phyloP scores from a whole-genome alignment of 2,888 invertebrate genomes.

The Formica aserva region DNA sequence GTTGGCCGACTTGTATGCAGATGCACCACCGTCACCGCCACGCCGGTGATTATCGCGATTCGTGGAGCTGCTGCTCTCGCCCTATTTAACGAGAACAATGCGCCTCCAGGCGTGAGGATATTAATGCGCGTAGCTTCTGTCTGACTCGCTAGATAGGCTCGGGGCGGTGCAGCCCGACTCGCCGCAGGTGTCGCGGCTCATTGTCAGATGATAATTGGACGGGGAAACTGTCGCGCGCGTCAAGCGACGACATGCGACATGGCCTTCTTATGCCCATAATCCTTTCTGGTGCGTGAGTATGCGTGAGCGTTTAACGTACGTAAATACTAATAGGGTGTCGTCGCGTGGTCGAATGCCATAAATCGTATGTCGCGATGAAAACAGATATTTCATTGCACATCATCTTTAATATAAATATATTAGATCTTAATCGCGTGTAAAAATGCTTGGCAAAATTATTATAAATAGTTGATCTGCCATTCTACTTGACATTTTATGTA shows the following conservation, averaged over 20 bases:
- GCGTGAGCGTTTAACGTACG: conserved; percentile 19
- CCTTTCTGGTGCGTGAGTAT: neutral
- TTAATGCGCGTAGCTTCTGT: conserved; percentile 56
- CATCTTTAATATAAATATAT: conserved; percentile 2
- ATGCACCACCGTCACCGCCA: conserved; percentile 57
- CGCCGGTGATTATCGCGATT: conserved; percentile 68
- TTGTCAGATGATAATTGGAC: conserved; percentile 75
- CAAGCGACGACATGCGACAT: conserved; percentile 10
- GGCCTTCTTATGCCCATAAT: conserved; percentile 14
- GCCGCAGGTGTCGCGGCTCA: conserved; percentile 60
- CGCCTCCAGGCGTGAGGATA: conserved; percentile 26
- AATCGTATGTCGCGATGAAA: neutral
- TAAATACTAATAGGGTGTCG: neutral
- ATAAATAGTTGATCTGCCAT: neutral
- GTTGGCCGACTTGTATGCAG: conserved; percentile 76
- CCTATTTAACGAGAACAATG: conserved; percentile 71
- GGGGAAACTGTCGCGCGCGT: conserved; percentile 66
- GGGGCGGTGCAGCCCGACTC: neutral
- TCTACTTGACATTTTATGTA: conserved; percentile 12
- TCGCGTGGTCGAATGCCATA: neutral
- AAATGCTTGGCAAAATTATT: neutral
- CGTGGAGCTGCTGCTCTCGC: conserved; percentile 54
- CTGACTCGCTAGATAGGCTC: conserved; percentile 53
- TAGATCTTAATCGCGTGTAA: neutral
- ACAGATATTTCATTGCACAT: conserved; percentile 4